A percentile compares a stretch with the other conserved stretches of the same genome.
phyloP scores from a whole-genome alignment of 2,113 vertebrate species.

The Oenanthe oenanthe region DNA sequence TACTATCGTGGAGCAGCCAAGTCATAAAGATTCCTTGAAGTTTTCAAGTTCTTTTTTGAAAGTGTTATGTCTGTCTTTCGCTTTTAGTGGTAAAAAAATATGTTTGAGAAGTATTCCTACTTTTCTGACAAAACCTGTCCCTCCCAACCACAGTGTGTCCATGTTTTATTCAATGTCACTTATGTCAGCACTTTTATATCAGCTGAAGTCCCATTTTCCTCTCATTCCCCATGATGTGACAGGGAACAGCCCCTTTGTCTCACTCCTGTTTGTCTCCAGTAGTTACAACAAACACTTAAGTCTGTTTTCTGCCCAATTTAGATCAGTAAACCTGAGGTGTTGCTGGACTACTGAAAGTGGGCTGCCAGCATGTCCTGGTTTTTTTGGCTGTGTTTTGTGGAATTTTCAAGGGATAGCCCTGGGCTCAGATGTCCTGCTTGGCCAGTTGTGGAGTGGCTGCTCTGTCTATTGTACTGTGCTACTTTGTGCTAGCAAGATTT shows the following conservation, averaged over 20 bases:
- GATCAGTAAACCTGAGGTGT: background rate
- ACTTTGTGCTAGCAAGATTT: background rate
- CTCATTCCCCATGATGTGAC: background rate
- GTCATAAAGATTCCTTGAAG: background rate
- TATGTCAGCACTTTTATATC: background rate
- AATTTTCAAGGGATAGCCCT: background rate
- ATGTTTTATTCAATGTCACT: background rate
- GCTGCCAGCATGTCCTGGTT: background rate
- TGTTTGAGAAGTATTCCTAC: background rate
- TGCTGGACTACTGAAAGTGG: background rate
- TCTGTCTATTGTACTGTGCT: background rate
- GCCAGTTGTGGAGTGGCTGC: background rate
- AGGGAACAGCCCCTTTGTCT: background rate
- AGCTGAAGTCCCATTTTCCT: background rate
- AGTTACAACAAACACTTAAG: background rate
- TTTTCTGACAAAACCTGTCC: background rate
- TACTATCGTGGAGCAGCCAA: background rate
- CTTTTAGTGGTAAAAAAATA: background rate
- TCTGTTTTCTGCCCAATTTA: background rate
- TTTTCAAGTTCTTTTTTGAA: background rate
- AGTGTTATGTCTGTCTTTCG: background rate
- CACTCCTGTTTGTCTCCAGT: background rate
- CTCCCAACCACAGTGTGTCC: background rate
- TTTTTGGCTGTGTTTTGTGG: background rate
- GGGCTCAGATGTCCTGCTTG: background rate